A percentile compares a stretch with the other conserved stretches of the same genome.
phyloP scores from a whole-genome alignment of 2,888 invertebrate genomes.

The Gymnosoma rotundatum region DNA sequence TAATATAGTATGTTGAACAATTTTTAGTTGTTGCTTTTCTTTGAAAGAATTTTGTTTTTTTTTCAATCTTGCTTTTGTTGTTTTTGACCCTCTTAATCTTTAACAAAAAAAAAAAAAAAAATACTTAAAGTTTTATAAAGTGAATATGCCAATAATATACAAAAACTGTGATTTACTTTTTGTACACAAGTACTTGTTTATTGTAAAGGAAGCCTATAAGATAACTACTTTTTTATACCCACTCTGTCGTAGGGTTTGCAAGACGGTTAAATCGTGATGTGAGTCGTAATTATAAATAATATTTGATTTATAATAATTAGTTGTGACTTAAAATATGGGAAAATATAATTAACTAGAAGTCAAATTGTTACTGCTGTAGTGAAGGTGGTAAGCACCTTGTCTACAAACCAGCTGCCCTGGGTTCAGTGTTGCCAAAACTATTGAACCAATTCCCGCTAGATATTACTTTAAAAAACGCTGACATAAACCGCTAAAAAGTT shows the following conservation, averaged over 20 bases:
- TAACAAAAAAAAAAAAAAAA: neutral
- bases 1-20: conserved; percentile 40
- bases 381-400: no score
- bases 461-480: no score
- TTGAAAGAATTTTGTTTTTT: conserved; percentile 19
- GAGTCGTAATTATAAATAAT: no score
- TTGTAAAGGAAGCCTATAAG: conserved; percentile 35
- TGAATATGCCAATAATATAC: conserved; percentile 19
- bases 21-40: conserved; percentile 48
- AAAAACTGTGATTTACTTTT: neutral
- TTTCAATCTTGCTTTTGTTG: conserved; percentile 49
- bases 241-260: neutral
- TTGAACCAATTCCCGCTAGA: no score
- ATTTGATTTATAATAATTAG: no score
- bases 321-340: no score
- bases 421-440: no score
- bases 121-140: conserved; percentile 33
- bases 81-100: conserved; percentile 69
- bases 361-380: no score
- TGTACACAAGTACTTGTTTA: neutral
- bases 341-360: no score
- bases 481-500: no score
- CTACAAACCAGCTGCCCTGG: no score
- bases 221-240: neutral
- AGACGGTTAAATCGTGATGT: no score